Base-by-base conservation (phyloP, 1,140 invertebrate genomes). In the Achroia grisella region DNA sequence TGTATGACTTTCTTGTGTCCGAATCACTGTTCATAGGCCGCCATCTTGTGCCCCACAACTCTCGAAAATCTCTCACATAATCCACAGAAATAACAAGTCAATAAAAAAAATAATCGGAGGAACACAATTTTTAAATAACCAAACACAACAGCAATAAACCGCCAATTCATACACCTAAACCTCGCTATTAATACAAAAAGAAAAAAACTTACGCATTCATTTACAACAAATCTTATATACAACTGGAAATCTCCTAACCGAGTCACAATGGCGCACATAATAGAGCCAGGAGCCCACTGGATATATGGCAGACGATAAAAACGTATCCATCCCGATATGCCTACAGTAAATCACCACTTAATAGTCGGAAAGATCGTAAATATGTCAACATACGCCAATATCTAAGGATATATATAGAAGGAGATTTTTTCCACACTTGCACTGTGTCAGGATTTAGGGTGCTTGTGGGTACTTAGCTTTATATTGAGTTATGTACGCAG, bases 261-360 rank as follows among this genome's bases (percentile, higher is more conserved):
- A 23, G 48, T 54, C 52, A 62, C 59, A 68, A 62, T 56, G 56
- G 46, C 37, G 35, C 47, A 57, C 55, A 67, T 71, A 74, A 74
- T 74, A 62, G 59, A 71, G 52, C 56, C 30, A 40, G 39, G 39
- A 54, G 63, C 51, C 56, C 40, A 56, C 46, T 68, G 62, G 69
- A 76, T 73, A 71, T 73, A 77, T 73, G 55, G 62, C 45, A 44
- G 55, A 46, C 72, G 73, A 80, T 80, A 80, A 80, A 80, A 76
- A 75, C 68, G 70, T 74, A 80, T 78, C 73, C 71, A 77, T 77
- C 73, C 58, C 48, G 73, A 79, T 79, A 79, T 74, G 75, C 62
- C 41, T 52, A 44, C 64, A 74, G 60, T 79, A 76, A 79, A 79
- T 79, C 75, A 79, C 75, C 56, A 75, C 72, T 75, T 79, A 76